Base-by-base conservation (phyloP, 2,888 invertebrate species). In the Agonopterix subpropinquella region DNA sequence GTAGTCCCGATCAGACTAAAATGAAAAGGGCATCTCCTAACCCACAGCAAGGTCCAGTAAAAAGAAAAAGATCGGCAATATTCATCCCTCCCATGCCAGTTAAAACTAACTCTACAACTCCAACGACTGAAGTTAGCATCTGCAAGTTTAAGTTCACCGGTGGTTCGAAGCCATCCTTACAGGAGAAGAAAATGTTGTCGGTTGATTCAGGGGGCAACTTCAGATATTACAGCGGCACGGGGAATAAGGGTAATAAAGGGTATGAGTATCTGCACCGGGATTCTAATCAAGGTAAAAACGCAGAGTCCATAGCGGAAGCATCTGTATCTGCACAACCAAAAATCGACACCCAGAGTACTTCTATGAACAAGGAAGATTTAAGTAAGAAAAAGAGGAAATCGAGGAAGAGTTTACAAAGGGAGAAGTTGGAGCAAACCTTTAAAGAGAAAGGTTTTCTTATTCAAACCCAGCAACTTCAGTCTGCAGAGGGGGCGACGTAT, bases 61-160 rank as follows among this genome's bases (percentile, higher is more conserved):
- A 95, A 68, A 82, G 94, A 47, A 95, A 96, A 67, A 90, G 96
- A 0, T 94, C 95, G 0, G 95, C 95, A 0, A 95, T 95, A 57
- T 95, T 95, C 66, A 95, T 95, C 57, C 95, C 95, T 0, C 95
- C 95, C 0, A 92, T 95, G 75, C 94, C 94, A 0, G 87, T 92
- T 3, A 94, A 94, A 63, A 91, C 81, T 53, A 93, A 91, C 61
- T 90, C 92, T 5, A 90, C 92, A 2, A 94, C 94, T 61, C 95
- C 95, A 0, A 93, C 95, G 0, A 94, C 95, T 0, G 95, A 95
- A 77, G 96, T 95, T 42, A 95, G 95, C 75, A 97, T 97, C 67
- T 97, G 97, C 74, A 97, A 97, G 77, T 97, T 97, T 70, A 97
- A 97, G 73, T 96, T 97, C 72, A 96, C 96, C 0, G 96, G 96